These are phyloP conservation scores for Didymodactylos carnosus DNA, from an alignment of 2,888 invertebrate species.

Conservation along the genomic window DNA sequence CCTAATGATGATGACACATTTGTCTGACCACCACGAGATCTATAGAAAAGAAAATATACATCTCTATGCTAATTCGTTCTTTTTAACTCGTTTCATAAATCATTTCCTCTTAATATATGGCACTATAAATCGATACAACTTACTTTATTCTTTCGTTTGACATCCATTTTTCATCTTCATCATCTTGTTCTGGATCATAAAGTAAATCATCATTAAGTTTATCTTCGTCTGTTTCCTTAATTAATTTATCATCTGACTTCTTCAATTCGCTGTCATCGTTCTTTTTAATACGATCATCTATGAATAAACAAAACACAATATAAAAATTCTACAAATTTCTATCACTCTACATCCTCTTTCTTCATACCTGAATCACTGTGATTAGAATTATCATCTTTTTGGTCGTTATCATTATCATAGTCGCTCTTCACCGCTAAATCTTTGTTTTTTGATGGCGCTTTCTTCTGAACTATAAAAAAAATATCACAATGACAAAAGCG, in stretches of 20 bases:
- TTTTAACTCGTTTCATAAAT: neutral
- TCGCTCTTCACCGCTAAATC: no score
- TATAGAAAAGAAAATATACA: neutral
- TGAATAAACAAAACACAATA: neutral
- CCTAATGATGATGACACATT: neutral
- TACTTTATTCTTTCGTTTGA: conserved; percentile 32
- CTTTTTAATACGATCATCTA: neutral
- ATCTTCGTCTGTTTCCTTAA: no score
- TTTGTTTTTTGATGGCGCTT: no score
- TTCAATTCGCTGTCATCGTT: no score
- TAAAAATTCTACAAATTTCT: neutral
- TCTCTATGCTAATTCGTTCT: neutral
- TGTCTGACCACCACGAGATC: neutral
- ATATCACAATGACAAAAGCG: no score
- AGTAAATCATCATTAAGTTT: conserved; percentile 20
- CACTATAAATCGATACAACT: no score
- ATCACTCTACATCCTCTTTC: neutral
- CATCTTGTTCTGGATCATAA: conserved; percentile 41
- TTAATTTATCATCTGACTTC: no score
- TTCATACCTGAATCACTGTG: no score
- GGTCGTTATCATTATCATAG: no score
- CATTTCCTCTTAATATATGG: no score
- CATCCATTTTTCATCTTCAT: conserved; percentile 40
- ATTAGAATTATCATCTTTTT: no score
- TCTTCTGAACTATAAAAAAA: no score